Conservation (phyloP, 2,113 vertebrate species). For the Platysternon megacephalum region DNA sequence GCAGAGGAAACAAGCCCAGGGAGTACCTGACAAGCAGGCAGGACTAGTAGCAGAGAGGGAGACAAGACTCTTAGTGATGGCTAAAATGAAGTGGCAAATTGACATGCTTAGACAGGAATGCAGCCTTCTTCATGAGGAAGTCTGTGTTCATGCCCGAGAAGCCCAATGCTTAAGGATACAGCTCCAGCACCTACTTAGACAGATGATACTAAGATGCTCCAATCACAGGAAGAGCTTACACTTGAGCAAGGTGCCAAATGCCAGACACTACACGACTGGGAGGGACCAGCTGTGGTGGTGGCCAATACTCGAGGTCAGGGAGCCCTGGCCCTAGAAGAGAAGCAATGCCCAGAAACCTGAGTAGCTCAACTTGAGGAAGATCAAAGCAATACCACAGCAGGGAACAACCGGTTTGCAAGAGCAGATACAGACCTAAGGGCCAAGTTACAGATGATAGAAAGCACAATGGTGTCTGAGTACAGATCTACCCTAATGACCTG, state of each 20-base stretch:
- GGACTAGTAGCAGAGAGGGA: neutral
- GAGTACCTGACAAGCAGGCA: neutral
- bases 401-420: neutral
- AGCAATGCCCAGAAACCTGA: neutral
- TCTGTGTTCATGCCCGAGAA: neutral
- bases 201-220: neutral
- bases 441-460: neutral
- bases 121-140: neutral
- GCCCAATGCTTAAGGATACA: neutral
- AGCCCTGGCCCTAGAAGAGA: neutral
- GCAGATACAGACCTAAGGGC: neutral
- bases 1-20: neutral
- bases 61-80: neutral
- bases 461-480: neutral
- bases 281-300: neutral
- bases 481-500: neutral
- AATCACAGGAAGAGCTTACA: neutral
- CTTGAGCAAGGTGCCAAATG: neutral
- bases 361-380: neutral
- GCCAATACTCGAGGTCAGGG: neutral
- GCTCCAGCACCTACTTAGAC: neutral
- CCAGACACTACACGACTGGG: neutral
- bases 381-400: neutral
- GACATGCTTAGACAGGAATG: neutral
- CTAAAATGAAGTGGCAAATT: neutral